These are phyloP conservation scores for Limnephilus lunatus DNA, from an alignment of 2,888 invertebrate genomes.

Conservation along the genomic window DNA sequence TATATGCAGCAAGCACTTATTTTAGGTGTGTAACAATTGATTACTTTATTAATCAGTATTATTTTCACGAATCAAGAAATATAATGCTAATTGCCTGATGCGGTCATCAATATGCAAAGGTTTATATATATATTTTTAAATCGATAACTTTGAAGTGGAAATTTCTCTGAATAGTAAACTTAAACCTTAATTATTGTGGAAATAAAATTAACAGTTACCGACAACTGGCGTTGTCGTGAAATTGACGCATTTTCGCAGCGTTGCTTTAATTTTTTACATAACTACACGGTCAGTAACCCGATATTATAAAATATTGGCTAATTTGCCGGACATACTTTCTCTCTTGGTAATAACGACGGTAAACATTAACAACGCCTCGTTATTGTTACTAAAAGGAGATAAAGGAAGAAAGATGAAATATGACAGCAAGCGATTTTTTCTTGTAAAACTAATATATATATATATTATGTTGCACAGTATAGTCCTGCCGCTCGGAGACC, in stretches of 20 bases:
- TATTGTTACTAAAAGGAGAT: neutral
- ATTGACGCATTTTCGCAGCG: neutral
- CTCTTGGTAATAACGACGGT: neutral
- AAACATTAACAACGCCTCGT: neutral
- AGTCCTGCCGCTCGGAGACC: neutral
- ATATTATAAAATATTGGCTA: slow-evolving; percentile 10
- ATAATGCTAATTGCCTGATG: neutral
- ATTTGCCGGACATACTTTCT: slow-evolving; percentile 2
- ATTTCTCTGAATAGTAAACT: neutral
- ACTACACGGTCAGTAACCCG: slow-evolving; percentile 24
- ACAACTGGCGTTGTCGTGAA: neutral
- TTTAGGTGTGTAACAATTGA: no score
- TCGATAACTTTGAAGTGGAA: neutral
- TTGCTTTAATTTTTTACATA: slow-evolving; percentile 13
- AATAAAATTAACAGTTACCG: neutral
- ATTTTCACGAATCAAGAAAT: neutral
- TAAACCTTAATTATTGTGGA: neutral
- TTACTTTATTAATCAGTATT: neutral
- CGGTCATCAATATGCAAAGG: neutral
- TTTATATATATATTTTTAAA: no score
- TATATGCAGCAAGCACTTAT: no score
- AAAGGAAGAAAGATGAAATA: no score
- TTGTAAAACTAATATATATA: no score
- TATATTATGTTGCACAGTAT: neutral
- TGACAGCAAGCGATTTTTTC: no score